Evolutionary conservation across 1,140 invertebrate species (phyloP), one percentile per base, ranked within the genome.

Genomic region (Cataglyphis hispanica): DNA sequence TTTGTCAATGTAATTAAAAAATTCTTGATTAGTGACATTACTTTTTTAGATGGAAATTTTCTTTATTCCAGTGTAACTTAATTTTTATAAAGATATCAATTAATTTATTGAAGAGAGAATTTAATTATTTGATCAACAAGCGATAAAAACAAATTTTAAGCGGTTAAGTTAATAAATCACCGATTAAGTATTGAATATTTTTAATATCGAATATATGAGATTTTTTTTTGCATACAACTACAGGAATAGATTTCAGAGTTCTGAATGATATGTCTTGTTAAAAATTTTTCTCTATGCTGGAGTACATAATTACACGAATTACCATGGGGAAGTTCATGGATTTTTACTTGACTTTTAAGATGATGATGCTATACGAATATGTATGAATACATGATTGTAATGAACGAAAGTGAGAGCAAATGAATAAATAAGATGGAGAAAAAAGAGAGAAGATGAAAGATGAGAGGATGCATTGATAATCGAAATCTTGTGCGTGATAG

Each of bases 301-400:
- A 75, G 34, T 72, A 53, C 27, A 58, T 84, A 75, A 77, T 60
- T 31, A 43, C 22, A 46, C 11, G 40, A 53, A 87, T 70, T 61
- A 37, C 37, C 40, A 66, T 19, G 19, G 64, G 34, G n/a, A 19
- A 61, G 25, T 60, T 60, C 58, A 70, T 50, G 61, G 7, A 87
- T 89, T 89, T 89, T 88, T 89, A 89, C 69, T 50, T 88, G 84
- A 88, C 61, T 88, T 80, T 70, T 81, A 61, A 67, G 61, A 84
- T 50, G 64, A 86, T 13, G 37, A 81, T 37, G 6, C 34, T 60
- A 84, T 70, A 58, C 50, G 43, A 67, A 84, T 75, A 37, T 61
- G 22, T 76, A 75, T 46, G 64, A 56, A 40, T 83, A 70, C 40
- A 80, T 43, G 74, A 84, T 43, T 60, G 74, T 56, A 56, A 75